Base-by-base conservation (phyloP, 92 coral and sea anemone genomes). In the Porites cylindrica region DNA sequence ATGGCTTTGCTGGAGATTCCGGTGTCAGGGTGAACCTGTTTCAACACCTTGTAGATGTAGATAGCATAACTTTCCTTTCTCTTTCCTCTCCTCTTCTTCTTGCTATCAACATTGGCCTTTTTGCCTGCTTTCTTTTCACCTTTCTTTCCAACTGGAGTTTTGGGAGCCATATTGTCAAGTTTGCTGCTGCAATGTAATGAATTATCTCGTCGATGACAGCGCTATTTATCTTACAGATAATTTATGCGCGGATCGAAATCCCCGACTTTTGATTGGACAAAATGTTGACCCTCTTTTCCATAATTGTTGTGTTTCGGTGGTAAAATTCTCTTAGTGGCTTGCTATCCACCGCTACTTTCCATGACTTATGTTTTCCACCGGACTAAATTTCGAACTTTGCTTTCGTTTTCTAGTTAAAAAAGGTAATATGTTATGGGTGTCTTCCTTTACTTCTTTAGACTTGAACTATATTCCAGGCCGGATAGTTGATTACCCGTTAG, bases 31-130 rank as follows among this genome's bases (percentile, higher is more conserved):
- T 88, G 91, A 75, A 88, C 91, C 75, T 88, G 91, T 56, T 86
- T 86, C 82, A 84, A 82, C 86, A 82, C 86, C 86, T 94, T 96
- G 96, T 96, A 96, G 92, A 96, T 96, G 93, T 96, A 96, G 90
- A 96, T 93, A 52, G 98, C 91, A 68, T 96, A 96, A 81, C 96
- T 96, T 91, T 96, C 98, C 96, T 88, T 96, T 74, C 96, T 87
- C 85, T 88, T 92, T 60, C 80, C 87, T 18, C 87, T 62, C 58
- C 73, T 72, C 73, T 83, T 83, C 87, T 83, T 83, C 79, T 83
- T 83, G 61, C 61, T 14, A 29, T 70, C 80, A 64, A 80, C 58
- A 17, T 74, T 63, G 73, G 84, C 84, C 84, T 80, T 80, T 56
- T 82, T 82, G 20, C 86, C 86, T 66, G 86, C 86, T 51, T 82